These are phyloP conservation scores for Deilephila elpenor DNA, from an alignment of 2,888 invertebrate species.

Conservation along the genomic window DNA sequence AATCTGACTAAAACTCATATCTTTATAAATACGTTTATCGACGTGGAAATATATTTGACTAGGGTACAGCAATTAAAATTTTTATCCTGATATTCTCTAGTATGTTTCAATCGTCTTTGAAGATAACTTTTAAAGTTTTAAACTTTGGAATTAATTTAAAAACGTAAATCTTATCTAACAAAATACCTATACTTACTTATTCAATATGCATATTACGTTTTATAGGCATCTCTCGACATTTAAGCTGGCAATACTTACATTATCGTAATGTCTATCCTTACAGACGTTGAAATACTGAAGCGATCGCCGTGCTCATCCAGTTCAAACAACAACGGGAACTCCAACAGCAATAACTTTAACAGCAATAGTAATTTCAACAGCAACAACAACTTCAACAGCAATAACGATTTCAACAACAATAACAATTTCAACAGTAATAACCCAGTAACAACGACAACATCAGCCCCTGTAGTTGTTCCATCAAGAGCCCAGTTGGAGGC, in stretches of 20 bases:
- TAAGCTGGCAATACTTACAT: background rate
- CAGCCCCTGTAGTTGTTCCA: background rate
- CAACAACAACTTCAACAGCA: slow-evolving; percentile 3
- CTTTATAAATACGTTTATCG: no score
- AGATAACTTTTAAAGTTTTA: no score
- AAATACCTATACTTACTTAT: no score
- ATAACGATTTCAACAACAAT: slow-evolving; percentile 7
- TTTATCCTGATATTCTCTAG: no score
- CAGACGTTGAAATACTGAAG: background rate
- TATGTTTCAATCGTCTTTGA: no score
- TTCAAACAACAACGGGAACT: slow-evolving; percentile 8
- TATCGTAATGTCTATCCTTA: background rate
- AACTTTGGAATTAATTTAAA: no score
- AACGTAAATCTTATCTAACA: no score
- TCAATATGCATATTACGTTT: background rate
- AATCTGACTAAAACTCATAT: no score
- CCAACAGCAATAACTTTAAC: slow-evolving; percentile 1
- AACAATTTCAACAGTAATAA: slow-evolving; percentile 5
- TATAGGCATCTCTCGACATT: background rate
- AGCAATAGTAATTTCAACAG: slow-evolving; percentile 1
- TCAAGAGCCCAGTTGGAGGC: background rate
- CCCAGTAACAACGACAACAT: slow-evolving; percentile 14
- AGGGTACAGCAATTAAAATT: no score
- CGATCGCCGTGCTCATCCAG: background rate
- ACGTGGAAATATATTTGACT: no score